Evolutionary conservation across 2,888 invertebrate species (phyloP).

Genomic region (Agrochola macilenta): DNA sequence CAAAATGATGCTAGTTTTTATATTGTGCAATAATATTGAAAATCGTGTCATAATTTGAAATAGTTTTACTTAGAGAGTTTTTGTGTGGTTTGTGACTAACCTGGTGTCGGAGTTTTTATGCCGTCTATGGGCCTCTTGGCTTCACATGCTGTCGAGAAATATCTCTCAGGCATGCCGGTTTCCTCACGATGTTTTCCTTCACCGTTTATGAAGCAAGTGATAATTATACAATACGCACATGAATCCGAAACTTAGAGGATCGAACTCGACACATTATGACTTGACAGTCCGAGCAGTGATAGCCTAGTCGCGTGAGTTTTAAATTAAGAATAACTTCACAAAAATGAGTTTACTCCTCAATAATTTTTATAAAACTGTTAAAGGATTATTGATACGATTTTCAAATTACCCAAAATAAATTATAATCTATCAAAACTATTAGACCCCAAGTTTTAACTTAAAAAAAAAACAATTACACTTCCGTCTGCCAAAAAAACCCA

Average conservation of each 20-base stretch:
- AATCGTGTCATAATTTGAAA: not conserved
- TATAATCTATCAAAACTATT: not conserved
- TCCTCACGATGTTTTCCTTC: too few species aligned
- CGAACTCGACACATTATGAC: too few species aligned
- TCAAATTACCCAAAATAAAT: not conserved
- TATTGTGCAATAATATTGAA: not conserved
- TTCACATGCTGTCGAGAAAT: too few species aligned
- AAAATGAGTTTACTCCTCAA: not conserved
- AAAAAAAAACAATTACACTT: conserved; percentile 24
- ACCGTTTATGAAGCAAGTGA: too few species aligned
- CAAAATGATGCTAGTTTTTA: not conserved
- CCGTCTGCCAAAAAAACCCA: conserved; percentile 51
- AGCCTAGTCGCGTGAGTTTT: not conserved
- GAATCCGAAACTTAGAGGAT: too few species aligned
- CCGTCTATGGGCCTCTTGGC: too few species aligned
- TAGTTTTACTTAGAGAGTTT: not conserved
- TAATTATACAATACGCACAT: too few species aligned
- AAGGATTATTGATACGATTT: not conserved
- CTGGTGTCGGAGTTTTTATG: too few species aligned
- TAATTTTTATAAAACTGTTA: not conserved
- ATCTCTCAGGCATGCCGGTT: too few species aligned
- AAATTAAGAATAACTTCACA: not conserved
- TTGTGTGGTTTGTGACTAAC: too few species aligned
- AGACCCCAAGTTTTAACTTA: not conserved
- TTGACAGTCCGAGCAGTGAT: too few species aligned